Percentiles rank a stretch among this genome's conserved stretches.
Evolutionary conservation across 2,797 vertebrate genomes (phyloP).

Genomic region (Scyliorhinus canicula): DNA sequence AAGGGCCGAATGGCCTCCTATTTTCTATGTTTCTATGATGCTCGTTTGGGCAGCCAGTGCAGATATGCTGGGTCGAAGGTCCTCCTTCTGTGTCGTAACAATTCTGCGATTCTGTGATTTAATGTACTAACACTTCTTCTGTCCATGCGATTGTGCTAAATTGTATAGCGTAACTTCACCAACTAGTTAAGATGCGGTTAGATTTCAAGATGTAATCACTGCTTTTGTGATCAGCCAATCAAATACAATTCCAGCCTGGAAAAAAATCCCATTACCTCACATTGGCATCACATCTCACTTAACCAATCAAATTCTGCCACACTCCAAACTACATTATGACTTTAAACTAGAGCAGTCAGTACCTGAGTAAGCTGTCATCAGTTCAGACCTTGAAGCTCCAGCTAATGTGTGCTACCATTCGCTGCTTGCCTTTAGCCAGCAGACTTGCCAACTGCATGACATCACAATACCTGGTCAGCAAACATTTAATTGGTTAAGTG

Average conservation of each 20-base stretch:
- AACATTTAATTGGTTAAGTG: not conserved
- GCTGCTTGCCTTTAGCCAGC: not conserved
- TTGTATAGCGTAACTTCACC: not conserved
- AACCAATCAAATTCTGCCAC: not conserved
- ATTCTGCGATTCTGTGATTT: not conserved
- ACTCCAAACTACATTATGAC: conserved; percentile 15
- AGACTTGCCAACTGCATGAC: conserved; percentile 21
- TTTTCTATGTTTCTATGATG: no score
- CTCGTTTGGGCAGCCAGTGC: no score
- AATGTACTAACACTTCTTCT: not conserved
- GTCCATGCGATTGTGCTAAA: not conserved
- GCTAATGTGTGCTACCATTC: not conserved
- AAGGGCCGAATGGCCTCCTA: no score
- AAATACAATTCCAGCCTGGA: not conserved
- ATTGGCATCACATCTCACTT: not conserved
- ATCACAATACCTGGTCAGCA: conserved; percentile 24
- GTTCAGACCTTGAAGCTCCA: not conserved
- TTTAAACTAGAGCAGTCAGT: not conserved
- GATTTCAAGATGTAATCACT: not conserved
- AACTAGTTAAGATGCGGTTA: not conserved
- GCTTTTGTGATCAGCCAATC: not conserved
- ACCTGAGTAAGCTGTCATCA: conserved; percentile 22
- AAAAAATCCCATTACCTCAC: not conserved
- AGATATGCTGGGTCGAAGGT: no score
- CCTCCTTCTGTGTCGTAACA: no score